A percentile compares a stretch with the other conserved stretches of the same genome.
These are phyloP conservation scores for Platerodrilus igneus DNA, from an alignment of 2,888 invertebrate species.

Conservation along the genomic window DNA sequence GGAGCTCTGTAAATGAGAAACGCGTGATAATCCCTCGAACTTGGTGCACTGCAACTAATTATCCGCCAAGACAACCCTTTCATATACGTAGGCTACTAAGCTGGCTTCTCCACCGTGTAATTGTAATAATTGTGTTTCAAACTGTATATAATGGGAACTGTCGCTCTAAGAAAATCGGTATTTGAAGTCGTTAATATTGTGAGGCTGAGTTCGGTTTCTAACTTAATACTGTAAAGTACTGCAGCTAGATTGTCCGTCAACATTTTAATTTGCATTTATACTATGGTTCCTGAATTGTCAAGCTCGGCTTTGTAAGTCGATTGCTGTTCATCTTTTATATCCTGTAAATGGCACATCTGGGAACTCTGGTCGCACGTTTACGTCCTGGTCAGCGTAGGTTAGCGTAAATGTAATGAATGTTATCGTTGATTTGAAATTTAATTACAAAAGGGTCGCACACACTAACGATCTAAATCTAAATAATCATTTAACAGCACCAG, in stretches of 20 bases:
- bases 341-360: slow-evolving; percentile 47
- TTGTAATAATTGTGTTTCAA: slow-evolving; percentile 17
- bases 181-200: no score
- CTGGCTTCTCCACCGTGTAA: slow-evolving; percentile 19
- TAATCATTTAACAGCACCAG: no score
- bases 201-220: no score
- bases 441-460: slow-evolving; percentile 40
- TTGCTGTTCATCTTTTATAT: slow-evolving; percentile 47
- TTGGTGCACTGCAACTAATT: slow-evolving; percentile 44
- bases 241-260: no score
- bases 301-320: slow-evolving; percentile 39
- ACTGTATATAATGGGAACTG: no score
- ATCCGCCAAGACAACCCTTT: slow-evolving; percentile 35
- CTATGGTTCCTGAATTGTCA: slow-evolving; percentile 45
- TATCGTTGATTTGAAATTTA: slow-evolving; percentile 49
- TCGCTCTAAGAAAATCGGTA: no score
- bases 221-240: no score
- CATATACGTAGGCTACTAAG: slow-evolving; percentile 12
- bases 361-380: slow-evolving; percentile 36
- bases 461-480: slow-evolving; percentile 16
- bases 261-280: slow-evolving; percentile 44
- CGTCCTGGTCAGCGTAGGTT: slow-evolving; percentile 38
- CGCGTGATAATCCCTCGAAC: slow-evolving; percentile 43
- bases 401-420: slow-evolving; percentile 42
- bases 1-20: slow-evolving; percentile 42